These are phyloP conservation scores for Stratiomys singularior DNA, from an alignment of 2,888 invertebrate genomes.

Conservation along the genomic window DNA sequence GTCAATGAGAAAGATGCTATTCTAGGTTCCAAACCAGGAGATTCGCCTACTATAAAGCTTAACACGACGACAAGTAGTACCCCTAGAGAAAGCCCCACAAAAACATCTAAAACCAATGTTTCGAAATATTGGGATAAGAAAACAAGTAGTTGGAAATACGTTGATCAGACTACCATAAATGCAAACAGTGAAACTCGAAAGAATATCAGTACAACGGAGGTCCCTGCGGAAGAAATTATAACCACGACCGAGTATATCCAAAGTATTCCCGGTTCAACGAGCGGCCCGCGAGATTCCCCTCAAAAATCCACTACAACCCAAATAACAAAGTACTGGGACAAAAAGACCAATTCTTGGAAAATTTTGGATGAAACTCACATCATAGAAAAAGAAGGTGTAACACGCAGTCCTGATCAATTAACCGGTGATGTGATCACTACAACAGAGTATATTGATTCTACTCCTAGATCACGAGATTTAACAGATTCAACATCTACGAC, in stretches of 20 bases:
- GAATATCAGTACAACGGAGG: not conserved
- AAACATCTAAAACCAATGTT: constrained; percentile 54
- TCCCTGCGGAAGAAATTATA: not conserved
- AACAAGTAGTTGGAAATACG: constrained; percentile 53
- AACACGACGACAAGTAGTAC: not conserved
- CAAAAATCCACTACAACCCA: not conserved
- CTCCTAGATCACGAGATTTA: not conserved
- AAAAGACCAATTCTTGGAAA: constrained; percentile 54
- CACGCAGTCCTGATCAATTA: not conserved
- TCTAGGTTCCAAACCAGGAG: not conserved
- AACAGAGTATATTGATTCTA: not conserved
- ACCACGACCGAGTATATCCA: constrained; percentile 35
- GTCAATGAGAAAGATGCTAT: constrained; percentile 52
- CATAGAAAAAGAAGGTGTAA: constrained; percentile 49
- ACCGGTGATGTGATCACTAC: not conserved
- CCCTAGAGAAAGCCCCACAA: constrained; percentile 5
- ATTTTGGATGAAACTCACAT: constrained; percentile 52
- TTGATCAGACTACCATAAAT: constrained; percentile 53
- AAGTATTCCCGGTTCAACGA: not conserved
- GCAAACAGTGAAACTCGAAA: constrained; percentile 47
- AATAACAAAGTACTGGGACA: constrained; percentile 48
- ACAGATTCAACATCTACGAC: not conserved
- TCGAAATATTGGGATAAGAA: constrained; percentile 52
- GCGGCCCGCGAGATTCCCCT: not conserved
- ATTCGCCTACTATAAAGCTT: constrained; percentile 34